Percentiles rank a stretch among this genome's conserved stretches.
phyloP scores from a whole-genome alignment of 2,888 invertebrate species.

The Stegana nigrithorax region DNA sequence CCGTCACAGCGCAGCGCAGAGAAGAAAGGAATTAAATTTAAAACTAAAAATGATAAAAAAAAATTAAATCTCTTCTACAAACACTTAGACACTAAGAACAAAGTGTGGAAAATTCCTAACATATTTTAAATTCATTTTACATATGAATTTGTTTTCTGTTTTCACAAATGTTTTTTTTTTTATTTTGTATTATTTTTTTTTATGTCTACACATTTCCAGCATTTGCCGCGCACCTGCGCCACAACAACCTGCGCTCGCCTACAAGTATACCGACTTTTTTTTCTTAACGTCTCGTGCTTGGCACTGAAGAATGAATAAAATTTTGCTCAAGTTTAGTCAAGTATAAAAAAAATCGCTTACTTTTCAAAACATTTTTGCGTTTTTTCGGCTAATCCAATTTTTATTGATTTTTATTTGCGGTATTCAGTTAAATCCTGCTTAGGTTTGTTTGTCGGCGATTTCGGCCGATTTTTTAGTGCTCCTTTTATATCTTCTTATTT shows the following conservation, averaged over 20 bases:
- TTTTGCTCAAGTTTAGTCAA: too few species aligned
- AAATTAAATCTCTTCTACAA: too few species aligned
- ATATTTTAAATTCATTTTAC: not conserved
- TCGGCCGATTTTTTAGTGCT: slow-evolving; percentile 16
- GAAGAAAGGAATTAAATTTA: not conserved
- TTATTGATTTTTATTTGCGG: slow-evolving; percentile 59
- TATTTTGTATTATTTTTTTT: not conserved
- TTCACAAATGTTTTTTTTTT: not conserved
- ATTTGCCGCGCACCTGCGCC: slow-evolving; percentile 12
- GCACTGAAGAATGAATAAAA: not conserved
- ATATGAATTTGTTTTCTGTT: not conserved
- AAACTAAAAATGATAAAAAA: not conserved
- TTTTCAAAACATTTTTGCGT: slow-evolving; percentile 18
- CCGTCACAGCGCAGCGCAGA: slow-evolving; percentile 29
- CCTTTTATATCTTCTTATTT: slow-evolving; percentile 11
- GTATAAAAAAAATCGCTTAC: slow-evolving; percentile 20
- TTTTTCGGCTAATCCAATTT: slow-evolving; percentile 57
- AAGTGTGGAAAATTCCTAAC: not conserved
- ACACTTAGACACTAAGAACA: too few species aligned
- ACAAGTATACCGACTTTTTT: slow-evolving; percentile 8
- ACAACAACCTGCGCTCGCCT: not conserved
- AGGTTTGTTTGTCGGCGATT: slow-evolving; percentile 20
- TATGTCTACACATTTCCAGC: not conserved
- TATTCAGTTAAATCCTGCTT: slow-evolving; percentile 23
- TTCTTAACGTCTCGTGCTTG: not conserved